Percentiles rank a stretch among this genome's conserved stretches.
These are phyloP conservation scores for Macrophya annulata DNA, from an alignment of 2,888 invertebrate genomes.

Conservation along the genomic window DNA sequence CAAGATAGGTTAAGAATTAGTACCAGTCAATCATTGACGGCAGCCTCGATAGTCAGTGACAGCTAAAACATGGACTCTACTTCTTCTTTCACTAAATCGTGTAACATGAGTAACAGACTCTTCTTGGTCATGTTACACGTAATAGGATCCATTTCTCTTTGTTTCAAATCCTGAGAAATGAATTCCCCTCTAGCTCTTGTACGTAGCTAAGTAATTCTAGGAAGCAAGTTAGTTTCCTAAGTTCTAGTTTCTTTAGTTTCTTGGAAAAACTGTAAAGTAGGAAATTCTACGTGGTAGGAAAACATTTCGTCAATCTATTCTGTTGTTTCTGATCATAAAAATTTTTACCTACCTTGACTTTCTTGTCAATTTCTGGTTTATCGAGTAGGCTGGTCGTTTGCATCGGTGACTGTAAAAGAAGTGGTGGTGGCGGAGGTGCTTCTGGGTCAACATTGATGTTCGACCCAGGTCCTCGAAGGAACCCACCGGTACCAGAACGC, in stretches of 20 bases:
- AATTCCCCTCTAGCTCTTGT: background rate
- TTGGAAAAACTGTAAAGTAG: background rate
- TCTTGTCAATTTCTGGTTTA: constrained; percentile 86
- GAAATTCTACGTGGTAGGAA: background rate
- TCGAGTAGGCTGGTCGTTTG: constrained; percentile 82
- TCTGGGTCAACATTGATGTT: constrained; percentile 80
- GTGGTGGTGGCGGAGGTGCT: constrained; percentile 82
- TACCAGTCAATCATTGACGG: constrained; percentile 29
- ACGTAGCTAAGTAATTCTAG: too few relatives aligned
- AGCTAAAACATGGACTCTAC: constrained; percentile 7
- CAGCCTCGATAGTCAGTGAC: background rate
- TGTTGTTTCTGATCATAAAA: background rate
- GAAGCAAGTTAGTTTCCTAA: too few relatives aligned
- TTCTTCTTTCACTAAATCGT: background rate
- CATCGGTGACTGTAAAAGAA: constrained; percentile 75
- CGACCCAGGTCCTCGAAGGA: constrained; percentile 65
- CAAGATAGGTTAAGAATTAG: background rate
- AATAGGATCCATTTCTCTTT: background rate
- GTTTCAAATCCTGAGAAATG: background rate
- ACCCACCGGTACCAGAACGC: constrained; percentile 61
- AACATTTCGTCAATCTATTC: background rate
- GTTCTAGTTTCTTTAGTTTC: too few relatives aligned
- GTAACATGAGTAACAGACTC: background rate
- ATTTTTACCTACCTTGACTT: constrained; percentile 85
- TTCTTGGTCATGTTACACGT: background rate